Base-by-base conservation (phyloP, 1,140 invertebrate species). In the Drosophila pseudoobscura region DNA sequence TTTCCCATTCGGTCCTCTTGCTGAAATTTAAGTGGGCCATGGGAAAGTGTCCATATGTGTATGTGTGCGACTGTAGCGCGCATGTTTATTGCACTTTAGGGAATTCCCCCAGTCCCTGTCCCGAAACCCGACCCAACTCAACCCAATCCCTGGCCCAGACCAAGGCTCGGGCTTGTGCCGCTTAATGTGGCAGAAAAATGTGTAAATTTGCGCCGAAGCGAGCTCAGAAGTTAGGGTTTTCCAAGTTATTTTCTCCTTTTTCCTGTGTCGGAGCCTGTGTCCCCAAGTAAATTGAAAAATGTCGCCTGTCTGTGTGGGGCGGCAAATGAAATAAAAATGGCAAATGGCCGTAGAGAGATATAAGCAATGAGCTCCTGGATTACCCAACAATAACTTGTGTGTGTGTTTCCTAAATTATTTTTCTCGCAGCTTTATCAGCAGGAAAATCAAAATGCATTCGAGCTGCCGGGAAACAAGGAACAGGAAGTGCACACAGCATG, bases 121-220 rank as follows among this genome's bases (percentile, higher is more conserved):
- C 60, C 58, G 71, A 64, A 50, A 57, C 76, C 73, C 49, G 61
- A 75, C 79, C 79, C 74, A 65, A 55, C 64, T 47, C 63, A 83
- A 50, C 60, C 65, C 56, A 85, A 74, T 55, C 29, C 56, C 47
- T 54, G 35, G 35, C 3, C 35, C 35, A 39, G 35, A 13, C 52
- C 50, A 26, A 59, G 52, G 11, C 9, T 24, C 55, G 45, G 22
- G 52, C 45, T 61, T 44, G 54, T 39, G 72, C 82, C 71, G 85
- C 80, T 89, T 89, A 89, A 89, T 87, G 87, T 89, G 85, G 87
- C 77, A 89, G 85, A 85, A 78, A 89, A 89, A 89, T 89, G 78
- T 89, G 85, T 85, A 89, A 89, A 89, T 89, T 80, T 89, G 89
- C 78, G 74, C 72, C 70, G 63, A 68, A 78, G 56, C 60, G 44